Evolutionary conservation across 2,113 vertebrate species (phyloP).

Genomic region (Lepidiolamprologus cunningtoni): DNA sequence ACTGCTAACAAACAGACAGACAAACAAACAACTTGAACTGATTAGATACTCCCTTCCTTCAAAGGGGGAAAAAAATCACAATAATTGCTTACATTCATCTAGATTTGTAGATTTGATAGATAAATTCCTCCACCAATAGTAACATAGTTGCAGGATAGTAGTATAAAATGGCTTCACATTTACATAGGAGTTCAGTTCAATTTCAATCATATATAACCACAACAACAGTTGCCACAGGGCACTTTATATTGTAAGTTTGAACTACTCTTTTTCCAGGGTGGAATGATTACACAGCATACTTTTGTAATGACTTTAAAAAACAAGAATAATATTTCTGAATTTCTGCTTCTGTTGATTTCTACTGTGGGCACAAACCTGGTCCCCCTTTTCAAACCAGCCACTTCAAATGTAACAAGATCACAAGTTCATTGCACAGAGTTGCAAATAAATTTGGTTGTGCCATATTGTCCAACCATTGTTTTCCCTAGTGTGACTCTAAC

Average conservation of each 20-base stretch:
- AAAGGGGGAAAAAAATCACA: not conserved
- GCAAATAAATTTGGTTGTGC: not conserved
- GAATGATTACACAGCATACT: not conserved
- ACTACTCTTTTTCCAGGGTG: not conserved
- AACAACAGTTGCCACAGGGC: not conserved
- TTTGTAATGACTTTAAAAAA: not conserved
- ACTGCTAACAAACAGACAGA: not conserved
- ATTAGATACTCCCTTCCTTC: not conserved
- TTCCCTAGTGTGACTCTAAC: not conserved
- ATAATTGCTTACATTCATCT: not conserved
- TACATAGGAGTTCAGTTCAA: not conserved
- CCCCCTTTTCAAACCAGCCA: not conserved
- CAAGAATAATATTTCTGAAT: not conserved
- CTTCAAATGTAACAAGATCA: not conserved
- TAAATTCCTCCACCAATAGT: not conserved
- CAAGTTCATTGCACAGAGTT: not conserved
- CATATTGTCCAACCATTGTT: not conserved
- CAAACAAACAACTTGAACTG: not conserved
- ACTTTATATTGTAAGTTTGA: not conserved
- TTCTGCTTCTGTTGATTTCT: not conserved
- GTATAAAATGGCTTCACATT: not conserved
- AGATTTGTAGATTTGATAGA: not conserved
- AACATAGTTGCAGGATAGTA: not conserved
- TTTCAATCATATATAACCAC: not conserved
- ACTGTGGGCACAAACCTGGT: not conserved